Evolutionary conservation across 2,113 vertebrate species (phyloP).

Genomic region (Tachysurus vachellii): DNA sequence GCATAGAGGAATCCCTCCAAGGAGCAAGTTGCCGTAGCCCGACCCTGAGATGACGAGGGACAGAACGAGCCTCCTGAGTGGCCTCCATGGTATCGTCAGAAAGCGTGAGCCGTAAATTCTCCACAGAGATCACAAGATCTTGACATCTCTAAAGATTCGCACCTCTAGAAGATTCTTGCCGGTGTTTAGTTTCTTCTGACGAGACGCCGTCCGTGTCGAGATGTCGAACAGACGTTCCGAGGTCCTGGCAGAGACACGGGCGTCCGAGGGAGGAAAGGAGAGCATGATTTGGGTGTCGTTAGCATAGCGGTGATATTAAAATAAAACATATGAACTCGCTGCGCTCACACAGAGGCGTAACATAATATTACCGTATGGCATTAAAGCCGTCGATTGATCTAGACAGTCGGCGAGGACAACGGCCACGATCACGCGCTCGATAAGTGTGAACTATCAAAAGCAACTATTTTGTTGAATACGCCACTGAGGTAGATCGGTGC

Average conservation of each 20-base stretch:
- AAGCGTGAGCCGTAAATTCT: not conserved
- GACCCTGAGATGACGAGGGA: not conserved
- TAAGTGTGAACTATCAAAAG: not conserved
- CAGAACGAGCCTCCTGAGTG: not conserved
- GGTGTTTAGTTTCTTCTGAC: not conserved
- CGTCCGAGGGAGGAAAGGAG: not conserved
- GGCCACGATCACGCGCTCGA: not conserved
- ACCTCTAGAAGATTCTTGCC: not conserved
- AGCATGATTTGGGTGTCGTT: not conserved
- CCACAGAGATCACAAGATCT: not conserved
- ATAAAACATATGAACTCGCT: not conserved
- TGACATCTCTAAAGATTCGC: not conserved
- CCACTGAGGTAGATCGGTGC: not conserved
- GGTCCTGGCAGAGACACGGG: not conserved
- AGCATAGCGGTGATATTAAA: not conserved
- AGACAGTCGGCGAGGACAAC: not conserved
- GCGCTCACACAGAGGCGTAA: not conserved
- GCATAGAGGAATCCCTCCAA: not conserved
- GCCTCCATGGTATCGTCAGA: not conserved
- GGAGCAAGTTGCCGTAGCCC: not conserved
- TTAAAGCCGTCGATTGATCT: not conserved
- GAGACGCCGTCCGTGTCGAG: not conserved
- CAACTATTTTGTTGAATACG: not conserved
- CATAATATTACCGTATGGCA: not conserved
- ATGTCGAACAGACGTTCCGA: not conserved